These are phyloP conservation scores for Rhodinocichla rosea DNA, from an alignment of 2,113 vertebrate genomes.

Conservation along the genomic window DNA sequence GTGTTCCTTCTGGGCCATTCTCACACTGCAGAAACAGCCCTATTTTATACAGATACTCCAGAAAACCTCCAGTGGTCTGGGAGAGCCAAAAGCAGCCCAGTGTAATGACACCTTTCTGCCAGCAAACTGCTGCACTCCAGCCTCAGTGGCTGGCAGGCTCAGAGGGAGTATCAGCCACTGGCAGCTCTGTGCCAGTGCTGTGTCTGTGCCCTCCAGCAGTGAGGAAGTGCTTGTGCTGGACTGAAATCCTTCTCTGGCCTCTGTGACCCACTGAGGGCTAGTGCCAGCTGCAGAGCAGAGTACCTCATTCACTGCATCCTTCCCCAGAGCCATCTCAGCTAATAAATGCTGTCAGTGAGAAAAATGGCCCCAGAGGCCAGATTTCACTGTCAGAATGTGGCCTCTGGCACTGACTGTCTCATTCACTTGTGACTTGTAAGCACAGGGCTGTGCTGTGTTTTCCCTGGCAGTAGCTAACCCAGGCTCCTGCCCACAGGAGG, in stretches of 20 bases:
- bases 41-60: neutral
- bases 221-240: neutral
- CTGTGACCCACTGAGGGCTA: neutral
- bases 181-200: neutral
- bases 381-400: neutral
- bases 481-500: fast-evolving
- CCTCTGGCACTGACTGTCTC: neutral
- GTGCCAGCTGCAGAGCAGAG: neutral
- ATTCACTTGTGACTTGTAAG: neutral
- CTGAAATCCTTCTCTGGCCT: neutral
- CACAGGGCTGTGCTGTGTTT: fast-evolving
- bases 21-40: neutral
- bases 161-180: neutral
- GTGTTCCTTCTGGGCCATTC: neutral
- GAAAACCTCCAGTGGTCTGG: neutral
- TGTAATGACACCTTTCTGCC: neutral
- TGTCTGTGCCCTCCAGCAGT: neutral
- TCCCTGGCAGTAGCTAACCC: neutral
- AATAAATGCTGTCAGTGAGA: neutral
- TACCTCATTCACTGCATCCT: neutral
- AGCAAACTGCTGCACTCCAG: neutral
- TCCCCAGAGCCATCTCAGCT: neutral
- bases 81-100: neutral
- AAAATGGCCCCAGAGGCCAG: neutral
- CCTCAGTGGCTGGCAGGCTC: neutral